Base-by-base conservation (phyloP, 1,140 invertebrate genomes). In the Drosophila truncata region DNA sequence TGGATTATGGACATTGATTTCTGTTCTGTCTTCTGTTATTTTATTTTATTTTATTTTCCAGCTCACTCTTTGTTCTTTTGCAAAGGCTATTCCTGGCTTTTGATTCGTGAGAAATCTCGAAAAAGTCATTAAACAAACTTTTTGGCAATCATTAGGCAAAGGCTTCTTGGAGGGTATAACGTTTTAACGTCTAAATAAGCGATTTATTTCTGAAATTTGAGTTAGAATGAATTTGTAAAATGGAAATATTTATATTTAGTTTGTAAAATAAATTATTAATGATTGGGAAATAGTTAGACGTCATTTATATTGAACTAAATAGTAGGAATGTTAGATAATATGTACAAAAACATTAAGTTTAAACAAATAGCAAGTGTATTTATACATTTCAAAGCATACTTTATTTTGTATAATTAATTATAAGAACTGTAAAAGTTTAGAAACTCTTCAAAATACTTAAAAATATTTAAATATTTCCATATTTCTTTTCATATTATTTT, bases 1-100 rank as follows among this genome's bases (percentile, higher is more conserved):
- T 74, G 71, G 71, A 74, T 74, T 74, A 74, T 75, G 72, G 14
- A 29, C 50, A 64, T 71, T 72, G 50, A 74, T 54, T 62, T 52
- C 50, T 37, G 67, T 42, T 49, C 55, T 44, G 10, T 27, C 23
- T 31, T 49, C 52, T 49, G 16, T 3, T 65, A 27, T 39, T 23
- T 47, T 62, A 23, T 35, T 54, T 54, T 23, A 54, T 54, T 54
- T 54, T n/a, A 31, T 54, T 52, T 33, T 23, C 50, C 50, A 18
- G 33, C 31, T 31, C 27, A 14, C 18, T 37, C 31, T 59, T 23
- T 41, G 25, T 64, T 50, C 13, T 35, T 59, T 52, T 47, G 31
- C 33, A 16, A n/a, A 8, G 37, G 50, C 27, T n/a, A 23, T 65
- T 39, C 27, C 39, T n/a, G 33, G 13, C 33, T 47, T 71, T 41